Evolutionary conservation across 2,113 vertebrate genomes (phyloP), one percentile per base, ranked within the genome.

Genomic region (Callospermophilus lateralis): DNA sequence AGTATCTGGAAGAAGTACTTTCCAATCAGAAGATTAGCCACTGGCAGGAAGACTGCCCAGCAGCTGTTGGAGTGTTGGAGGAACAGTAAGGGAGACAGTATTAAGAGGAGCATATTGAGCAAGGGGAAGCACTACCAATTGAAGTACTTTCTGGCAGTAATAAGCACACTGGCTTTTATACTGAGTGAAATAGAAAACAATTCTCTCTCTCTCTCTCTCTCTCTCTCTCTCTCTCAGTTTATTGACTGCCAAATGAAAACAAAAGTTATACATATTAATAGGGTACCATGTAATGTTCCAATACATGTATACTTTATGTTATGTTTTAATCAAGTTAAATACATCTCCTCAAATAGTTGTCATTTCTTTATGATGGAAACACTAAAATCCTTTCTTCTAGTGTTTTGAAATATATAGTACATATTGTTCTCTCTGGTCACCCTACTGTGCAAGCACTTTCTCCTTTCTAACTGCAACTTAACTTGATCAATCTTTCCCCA

Each of bases 81-180:
- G 34, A 32, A 13, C 2, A 76, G 10, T 11, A 2, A 78, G 32
- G 51, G 7, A 80, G 15, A 17, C 20, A 6, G 26, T 2, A 1
- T 1, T 15, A 37, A 26, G 53, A 5, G 39, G 17, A 58, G 22
- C 7, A 6, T 39, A 53, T 22, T 51, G 63, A 53, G 39, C 22
- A 39, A 72, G 63, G 13, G 48, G 19, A 26, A n/a, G 0, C 0
- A 0, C 1, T 28, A 9, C 45, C 53, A 10, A 51, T 10, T 3
- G 3, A 6, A 55, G 32, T 42, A 8, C 28, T 58, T 86, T 39
- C 37, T 78, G 84, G 7, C 53, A 48, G 13, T 5, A 10, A 1
- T 4, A 53, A 85, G 9, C 30, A 32, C 37, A 19, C 8, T 55
- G 26, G 28, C 34, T 51, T 61, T 55, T 39, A 42, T 42, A n/a